Evolutionary conservation across 2,888 invertebrate genomes (phyloP), one percentile per base, ranked within the genome.

Genomic region (Drosophila atroscutellata): DNA sequence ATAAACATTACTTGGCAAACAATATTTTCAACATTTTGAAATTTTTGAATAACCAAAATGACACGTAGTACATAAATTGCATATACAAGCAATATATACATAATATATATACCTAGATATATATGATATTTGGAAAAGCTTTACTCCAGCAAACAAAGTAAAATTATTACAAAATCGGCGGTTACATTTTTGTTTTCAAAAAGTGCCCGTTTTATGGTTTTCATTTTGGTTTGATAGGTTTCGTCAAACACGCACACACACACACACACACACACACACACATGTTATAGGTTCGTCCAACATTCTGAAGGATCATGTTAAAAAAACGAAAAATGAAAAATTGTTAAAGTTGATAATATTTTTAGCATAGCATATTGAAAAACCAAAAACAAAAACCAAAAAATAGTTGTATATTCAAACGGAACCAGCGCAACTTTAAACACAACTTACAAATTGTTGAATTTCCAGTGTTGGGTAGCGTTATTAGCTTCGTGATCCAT

Each of bases 271-370:
- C 69, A 24, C 24, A 24, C 24, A 24, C 26, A 70, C 59, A 81
- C 73, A 74, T 83, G 83, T 81, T 83, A 81, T 77, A 69, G 81
- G 77, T 83, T 77, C 77, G 65, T 72, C 65, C 63, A 73, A 39
- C 60, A 77, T 77, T 56, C 45, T 55, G 24, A 72, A 67, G 72
- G 71, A 75, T 81, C 83, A 84, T 75, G 86, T 90, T 85, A 78
- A 61, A 66, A 36, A 39, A 11, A 58, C 49, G 42, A 47, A 11
- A 20, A 9, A 30, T 37, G 50, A 42, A 37, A 81, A 89, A 85
- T 86, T 86, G 85, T 86, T 86, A 86, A 89, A 81, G 85, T 87
- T 85, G 82, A 89, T 84, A 81, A 71, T 86, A 86, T 89, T 83
- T 81, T 72, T 85, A 89, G 85, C 75, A 61, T 83, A 81, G 82